Percentiles rank a stretch among this genome's conserved stretches.
These are phyloP conservation scores for Mormyrops attenuatus DNA, from an alignment of 2,797 vertebrate genomes.

Conservation along the genomic window DNA sequence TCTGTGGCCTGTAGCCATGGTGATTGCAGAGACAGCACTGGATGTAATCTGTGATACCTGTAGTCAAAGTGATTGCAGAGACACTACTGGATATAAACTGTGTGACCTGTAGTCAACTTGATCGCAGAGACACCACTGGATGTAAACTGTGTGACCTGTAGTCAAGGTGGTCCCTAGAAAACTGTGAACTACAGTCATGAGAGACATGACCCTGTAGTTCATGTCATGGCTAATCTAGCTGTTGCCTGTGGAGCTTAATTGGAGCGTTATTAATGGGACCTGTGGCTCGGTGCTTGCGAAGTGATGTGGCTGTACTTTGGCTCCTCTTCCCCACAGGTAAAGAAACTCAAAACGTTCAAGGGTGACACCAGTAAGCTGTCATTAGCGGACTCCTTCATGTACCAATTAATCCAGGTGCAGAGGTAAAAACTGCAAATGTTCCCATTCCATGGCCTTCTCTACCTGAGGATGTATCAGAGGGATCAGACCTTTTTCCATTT, in stretches of 20 bases:
- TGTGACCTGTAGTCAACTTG: not conserved
- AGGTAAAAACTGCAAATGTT: conserved; percentile 65
- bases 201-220: not conserved
- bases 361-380: conserved; percentile 75
- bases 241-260: not conserved
- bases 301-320: not conserved
- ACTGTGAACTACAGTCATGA: not conserved
- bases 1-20: not conserved
- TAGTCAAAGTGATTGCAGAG: not conserved
- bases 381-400: conserved; percentile 80
- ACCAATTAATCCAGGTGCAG: conserved; percentile 77
- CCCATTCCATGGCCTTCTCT: not conserved
- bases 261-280: not conserved
- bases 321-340: conserved; percentile 58
- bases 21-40: not conserved
- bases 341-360: conserved; percentile 71
- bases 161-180: not conserved
- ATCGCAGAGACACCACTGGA: not conserved
- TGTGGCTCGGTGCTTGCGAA: not conserved
- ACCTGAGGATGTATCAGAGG: not conserved
- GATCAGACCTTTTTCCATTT: conserved; percentile 1
- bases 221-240: not conserved
- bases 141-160: not conserved
- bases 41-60: not conserved
- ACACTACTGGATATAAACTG: not conserved